phyloP scores from a whole-genome alignment of 2,888 invertebrate genomes.

The Fragum whitleyi region DNA sequence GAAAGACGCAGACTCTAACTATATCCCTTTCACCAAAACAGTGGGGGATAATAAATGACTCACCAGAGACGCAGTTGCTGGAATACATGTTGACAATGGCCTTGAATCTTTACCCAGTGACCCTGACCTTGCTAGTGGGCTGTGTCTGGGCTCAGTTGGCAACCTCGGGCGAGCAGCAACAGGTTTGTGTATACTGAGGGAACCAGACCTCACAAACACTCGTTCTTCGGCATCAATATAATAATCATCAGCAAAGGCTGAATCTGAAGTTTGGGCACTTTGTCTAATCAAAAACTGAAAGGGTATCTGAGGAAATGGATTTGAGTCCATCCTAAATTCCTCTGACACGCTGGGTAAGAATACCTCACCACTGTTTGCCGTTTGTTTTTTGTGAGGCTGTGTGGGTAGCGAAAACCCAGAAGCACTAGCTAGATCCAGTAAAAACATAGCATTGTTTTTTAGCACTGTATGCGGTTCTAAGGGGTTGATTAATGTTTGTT shows the following conservation, averaged over 20 bases:
- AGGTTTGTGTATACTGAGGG: conserved; percentile 75
- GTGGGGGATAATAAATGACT: conserved; percentile 37
- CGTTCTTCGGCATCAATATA: conserved; percentile 81
- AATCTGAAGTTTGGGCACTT: conserved; percentile 81
- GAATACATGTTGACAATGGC: conserved; percentile 74
- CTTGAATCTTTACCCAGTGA: conserved; percentile 80
- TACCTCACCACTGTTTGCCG: conserved; percentile 68
- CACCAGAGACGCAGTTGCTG: conserved; percentile 76
- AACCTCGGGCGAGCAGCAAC: conserved; percentile 75
- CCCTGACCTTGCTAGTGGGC: conserved; percentile 80
- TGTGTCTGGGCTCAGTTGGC: conserved; percentile 81
- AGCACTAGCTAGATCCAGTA: conserved; percentile 94
- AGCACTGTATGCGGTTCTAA: conserved; percentile 90
- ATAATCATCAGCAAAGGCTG: conserved; percentile 84
- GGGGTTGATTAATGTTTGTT: conserved; percentile 84
- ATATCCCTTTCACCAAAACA: no score
- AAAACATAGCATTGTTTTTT: conserved; percentile 97
- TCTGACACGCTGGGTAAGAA: conserved; percentile 82
- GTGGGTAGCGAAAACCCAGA: conserved; percentile 86
- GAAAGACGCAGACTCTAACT: no score
- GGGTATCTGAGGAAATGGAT: conserved; percentile 82
- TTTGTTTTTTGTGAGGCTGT: conserved; percentile 72
- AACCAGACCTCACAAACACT: conserved; percentile 80
- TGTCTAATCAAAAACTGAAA: conserved; percentile 81
- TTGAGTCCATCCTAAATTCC: conserved; percentile 76